A percentile compares a stretch with the other conserved stretches of the same genome.
Evolutionary conservation across 2,888 invertebrate genomes (phyloP).

Genomic region (Gandaritis pyraliata): DNA sequence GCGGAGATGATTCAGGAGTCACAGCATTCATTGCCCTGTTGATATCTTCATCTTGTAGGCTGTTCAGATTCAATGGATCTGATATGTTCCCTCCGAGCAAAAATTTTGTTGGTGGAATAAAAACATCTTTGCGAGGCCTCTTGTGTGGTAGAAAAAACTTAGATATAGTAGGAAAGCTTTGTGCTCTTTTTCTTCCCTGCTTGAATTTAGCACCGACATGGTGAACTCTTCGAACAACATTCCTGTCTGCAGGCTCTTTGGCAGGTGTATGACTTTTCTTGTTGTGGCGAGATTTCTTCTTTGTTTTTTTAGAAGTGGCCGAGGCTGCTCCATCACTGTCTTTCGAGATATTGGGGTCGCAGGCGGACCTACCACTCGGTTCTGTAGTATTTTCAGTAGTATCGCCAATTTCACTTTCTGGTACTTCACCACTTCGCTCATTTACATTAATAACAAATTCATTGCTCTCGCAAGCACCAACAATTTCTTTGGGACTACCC

Average conservation of each 20-base stretch:
- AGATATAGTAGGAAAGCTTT: constrained; percentile 87
- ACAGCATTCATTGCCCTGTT: constrained; percentile 93
- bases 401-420: constrained; percentile 64
- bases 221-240: constrained; percentile 69
- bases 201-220: constrained; percentile 77
- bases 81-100: constrained; percentile 97
- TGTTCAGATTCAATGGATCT: constrained; percentile 97
- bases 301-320: constrained; percentile 67
- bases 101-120: constrained; percentile 96
- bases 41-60: constrained; percentile 92
- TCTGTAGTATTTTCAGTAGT: constrained; percentile 57
- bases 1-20: constrained; percentile 96
- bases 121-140: constrained; percentile 88
- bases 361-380: constrained; percentile 50
- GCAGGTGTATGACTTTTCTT: constrained; percentile 71
- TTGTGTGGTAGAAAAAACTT: constrained; percentile 91
- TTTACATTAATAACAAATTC: constrained; percentile 57
- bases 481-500: constrained; percentile 74
- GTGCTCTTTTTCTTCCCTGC: constrained; percentile 86
- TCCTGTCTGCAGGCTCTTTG: constrained; percentile 74
- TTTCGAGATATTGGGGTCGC: constrained; percentile 64
- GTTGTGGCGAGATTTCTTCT: constrained; percentile 76
- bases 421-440: constrained; percentile 63
- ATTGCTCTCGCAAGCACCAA: constrained; percentile 56
- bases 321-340: constrained; percentile 61